Evolutionary conservation across 2,797 vertebrate genomes (phyloP), one percentile per base, ranked within the genome.

Genomic region (Sebastiscus tertius): DNA sequence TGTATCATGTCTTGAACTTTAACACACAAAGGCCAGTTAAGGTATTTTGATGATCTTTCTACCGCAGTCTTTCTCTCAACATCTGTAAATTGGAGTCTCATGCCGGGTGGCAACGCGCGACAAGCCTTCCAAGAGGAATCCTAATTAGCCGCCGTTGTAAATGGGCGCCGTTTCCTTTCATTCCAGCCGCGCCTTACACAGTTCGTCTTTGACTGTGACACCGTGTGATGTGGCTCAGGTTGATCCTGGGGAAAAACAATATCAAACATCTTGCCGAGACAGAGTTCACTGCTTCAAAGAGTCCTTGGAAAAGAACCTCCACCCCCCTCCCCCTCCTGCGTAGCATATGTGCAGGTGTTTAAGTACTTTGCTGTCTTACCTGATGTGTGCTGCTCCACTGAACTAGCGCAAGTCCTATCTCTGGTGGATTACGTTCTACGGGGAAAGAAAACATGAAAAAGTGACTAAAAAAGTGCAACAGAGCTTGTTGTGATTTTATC

Each of bases 281-380:
- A 56, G 64, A 87, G 81, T 86, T 93, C 85, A 75, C 36, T 55
- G 64, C 80, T 82, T 91, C 79, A 90, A 82, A 87, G 39, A 33
- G 46, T 62, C 11, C 22, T 6, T 9, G 42, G 36, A 54, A 72
- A 64, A 66, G 20, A 29, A 22, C 52, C 20, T 18, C n/a, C 10
- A 3, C n/a, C 52, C 4, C 9, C 52, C n/a, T 12, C n/a, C 52
- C 5, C 52, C 1, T 54, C 14, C 1, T 52, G 29, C 29, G 10
- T 27, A 80, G 66, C 67, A 77, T 75, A 85, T 64, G 76, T 56
- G 82, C 75, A 88, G 86, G 70, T 86, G 83, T 88, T 78, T 29
- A 87, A 77, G 75, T 14, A 36, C 76, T 31, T 80, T 73, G 24
- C 72, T 62, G 61, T 72, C 63, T 72, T 80, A 26, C 58, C 39